Conservation (phyloP, 2,113 vertebrate genomes). For the Ellobius talpinus region DNA sequence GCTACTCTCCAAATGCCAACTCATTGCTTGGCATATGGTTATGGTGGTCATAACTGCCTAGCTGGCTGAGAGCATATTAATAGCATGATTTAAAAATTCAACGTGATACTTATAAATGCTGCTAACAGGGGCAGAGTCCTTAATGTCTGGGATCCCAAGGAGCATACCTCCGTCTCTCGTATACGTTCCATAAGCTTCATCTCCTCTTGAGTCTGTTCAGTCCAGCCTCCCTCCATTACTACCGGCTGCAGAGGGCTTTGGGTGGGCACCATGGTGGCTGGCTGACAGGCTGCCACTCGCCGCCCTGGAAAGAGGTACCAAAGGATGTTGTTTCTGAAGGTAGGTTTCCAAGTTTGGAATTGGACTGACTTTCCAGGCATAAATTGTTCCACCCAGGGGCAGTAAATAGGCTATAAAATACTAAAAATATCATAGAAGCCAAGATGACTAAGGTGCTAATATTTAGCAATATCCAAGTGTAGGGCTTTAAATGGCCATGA, state of each 20-base stretch:
- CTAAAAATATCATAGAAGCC: constrained; percentile 66
- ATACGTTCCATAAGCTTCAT: constrained; percentile 77
- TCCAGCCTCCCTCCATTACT: constrained; percentile 76
- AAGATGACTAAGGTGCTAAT: constrained; percentile 71
- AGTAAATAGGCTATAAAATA: constrained; percentile 64
- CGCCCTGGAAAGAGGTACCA: constrained; percentile 65
- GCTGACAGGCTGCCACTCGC: constrained; percentile 55
- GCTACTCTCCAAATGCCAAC: constrained; percentile 65
- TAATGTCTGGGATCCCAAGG: constrained; percentile 2
- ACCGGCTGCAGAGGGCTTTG: constrained; percentile 66
- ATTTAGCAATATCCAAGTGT: constrained; percentile 57
- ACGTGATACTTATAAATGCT: constrained; percentile 42
- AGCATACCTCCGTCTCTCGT: constrained; percentile 70
- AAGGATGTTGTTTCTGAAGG: constrained; percentile 60
- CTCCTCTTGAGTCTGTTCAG: constrained; percentile 74
- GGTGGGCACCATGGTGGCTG: constrained; percentile 52
- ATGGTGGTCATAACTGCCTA: constrained; percentile 56
- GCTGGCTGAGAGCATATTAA: constrained; percentile 54
- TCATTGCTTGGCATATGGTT: constrained; percentile 41
- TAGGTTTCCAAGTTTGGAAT: constrained; percentile 62
- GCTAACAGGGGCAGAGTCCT: constrained; percentile 16
- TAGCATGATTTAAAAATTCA: constrained; percentile 64
- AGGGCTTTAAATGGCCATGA: constrained; percentile 50
- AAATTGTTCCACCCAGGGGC: constrained; percentile 65
- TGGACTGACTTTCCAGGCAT: constrained; percentile 62